Conservation (phyloP, 2,797 vertebrate genomes). For the Anableps anableps region DNA sequence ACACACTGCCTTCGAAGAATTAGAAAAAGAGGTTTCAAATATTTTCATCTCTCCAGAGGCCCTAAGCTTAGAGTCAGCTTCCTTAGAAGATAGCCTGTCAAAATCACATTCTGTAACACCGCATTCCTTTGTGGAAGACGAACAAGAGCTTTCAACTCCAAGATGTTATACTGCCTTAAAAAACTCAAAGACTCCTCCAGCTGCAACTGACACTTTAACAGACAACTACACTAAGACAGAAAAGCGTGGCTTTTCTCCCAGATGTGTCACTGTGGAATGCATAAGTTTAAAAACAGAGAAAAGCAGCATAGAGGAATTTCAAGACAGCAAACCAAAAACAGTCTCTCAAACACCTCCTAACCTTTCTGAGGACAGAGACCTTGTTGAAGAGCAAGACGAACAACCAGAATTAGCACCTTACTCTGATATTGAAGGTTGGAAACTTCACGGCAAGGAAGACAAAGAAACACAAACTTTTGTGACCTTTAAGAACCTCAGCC, state of each 20-base stretch:
- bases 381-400: background rate
- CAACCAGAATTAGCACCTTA: background rate
- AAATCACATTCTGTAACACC: background rate
- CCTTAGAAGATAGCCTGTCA: background rate
- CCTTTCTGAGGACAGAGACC: background rate
- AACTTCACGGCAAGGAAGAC: background rate
- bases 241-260: no score
- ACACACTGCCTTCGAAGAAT: no score
- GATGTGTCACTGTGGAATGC: no score
- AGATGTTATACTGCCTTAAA: background rate
- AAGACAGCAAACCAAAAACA: background rate
- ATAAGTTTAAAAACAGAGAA: no score
- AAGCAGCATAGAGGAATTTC: no score
- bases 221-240: no score
- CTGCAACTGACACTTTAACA: background rate
- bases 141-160: background rate
- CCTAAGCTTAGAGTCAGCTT: no score
- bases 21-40: no score
- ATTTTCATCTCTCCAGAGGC: no score
- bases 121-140: no score
- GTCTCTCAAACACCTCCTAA: background rate
- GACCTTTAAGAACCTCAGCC: no score
- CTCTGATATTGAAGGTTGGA: background rate
- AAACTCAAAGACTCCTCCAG: no score
- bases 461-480: background rate